Evolutionary conservation across 2,113 vertebrate genomes (phyloP).

Genomic region (Cyanoderma ruficeps): DNA sequence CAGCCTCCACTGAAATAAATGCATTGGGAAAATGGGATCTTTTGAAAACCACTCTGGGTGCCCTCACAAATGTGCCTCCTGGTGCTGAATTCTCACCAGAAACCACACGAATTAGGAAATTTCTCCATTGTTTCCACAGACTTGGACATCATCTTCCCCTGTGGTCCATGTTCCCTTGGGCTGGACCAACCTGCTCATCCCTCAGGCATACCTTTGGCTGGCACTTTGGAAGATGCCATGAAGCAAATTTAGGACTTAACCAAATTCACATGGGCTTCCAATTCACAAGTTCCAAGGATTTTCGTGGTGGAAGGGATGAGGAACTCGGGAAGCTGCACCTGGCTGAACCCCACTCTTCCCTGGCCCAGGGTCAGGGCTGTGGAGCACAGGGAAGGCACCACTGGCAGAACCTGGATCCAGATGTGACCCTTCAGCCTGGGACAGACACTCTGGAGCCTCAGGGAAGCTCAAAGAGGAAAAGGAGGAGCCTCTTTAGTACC

Average conservation of each 20-base stretch:
- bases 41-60: background rate
- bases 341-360: background rate
- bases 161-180: too few species aligned
- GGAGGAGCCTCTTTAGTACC: background rate
- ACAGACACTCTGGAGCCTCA: background rate
- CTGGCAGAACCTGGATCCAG: background rate
- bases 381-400: background rate
- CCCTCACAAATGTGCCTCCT: background rate
- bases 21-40: background rate
- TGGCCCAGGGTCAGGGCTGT: background rate
- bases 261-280: background rate
- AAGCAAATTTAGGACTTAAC: background rate
- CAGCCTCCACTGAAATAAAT: background rate
- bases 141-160: rapidly evolving
- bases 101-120: rapidly evolving
- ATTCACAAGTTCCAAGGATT: rapidly evolving
- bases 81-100: background rate
- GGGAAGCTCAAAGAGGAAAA: background rate
- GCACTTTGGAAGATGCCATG: background rate
- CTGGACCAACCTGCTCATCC: background rate
- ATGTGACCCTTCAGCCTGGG: background rate
- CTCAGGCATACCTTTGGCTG: background rate
- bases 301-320: background rate
- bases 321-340: background rate
- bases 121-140: background rate